phyloP scores from a whole-genome alignment of 2,888 invertebrate genomes.

The Lithophane ornitopus region DNA sequence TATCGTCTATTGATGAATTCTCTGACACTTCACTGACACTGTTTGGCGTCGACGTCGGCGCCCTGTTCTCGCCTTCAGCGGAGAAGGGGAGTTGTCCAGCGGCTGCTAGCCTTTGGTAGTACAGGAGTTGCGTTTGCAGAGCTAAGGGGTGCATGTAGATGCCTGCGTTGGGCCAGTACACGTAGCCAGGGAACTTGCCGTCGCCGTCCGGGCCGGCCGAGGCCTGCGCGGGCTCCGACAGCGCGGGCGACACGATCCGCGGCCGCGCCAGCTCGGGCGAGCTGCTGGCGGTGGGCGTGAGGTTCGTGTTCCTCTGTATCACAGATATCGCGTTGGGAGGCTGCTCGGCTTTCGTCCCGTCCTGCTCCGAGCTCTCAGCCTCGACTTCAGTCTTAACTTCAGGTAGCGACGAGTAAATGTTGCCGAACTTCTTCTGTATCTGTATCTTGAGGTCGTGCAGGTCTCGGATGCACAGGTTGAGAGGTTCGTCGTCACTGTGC shows the following conservation, averaged over 20 bases:
- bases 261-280: constrained; percentile 84
- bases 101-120: constrained; percentile 94
- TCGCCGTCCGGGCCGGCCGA: constrained; percentile 81
- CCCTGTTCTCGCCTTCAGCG: constrained; percentile 78
- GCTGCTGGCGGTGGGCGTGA: constrained; percentile 83
- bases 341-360: constrained; percentile 85
- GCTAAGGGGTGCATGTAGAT: constrained; percentile 94
- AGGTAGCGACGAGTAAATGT: constrained; percentile 90
- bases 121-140: constrained; percentile 93
- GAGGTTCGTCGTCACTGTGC: constrained; percentile 92
- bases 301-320: constrained; percentile 85
- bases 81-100: constrained; percentile 85
- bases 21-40: constrained; percentile 78
- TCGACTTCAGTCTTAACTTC: constrained; percentile 91
- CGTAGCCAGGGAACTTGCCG: constrained; percentile 89
- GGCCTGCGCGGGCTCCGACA: constrained; percentile 84
- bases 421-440: constrained; percentile 91
- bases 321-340: constrained; percentile 86
- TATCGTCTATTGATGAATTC: constrained; percentile 84
- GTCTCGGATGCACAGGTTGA: constrained; percentile 96
- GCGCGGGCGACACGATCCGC: constrained; percentile 79
- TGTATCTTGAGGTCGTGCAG: constrained; percentile 93
- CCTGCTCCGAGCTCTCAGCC: constrained; percentile 87
- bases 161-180: constrained; percentile 93
- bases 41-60: constrained; percentile 77